These are phyloP conservation scores for Coccyzus lansbergi DNA, from an alignment of 2,797 vertebrate species.

Conservation along the genomic window DNA sequence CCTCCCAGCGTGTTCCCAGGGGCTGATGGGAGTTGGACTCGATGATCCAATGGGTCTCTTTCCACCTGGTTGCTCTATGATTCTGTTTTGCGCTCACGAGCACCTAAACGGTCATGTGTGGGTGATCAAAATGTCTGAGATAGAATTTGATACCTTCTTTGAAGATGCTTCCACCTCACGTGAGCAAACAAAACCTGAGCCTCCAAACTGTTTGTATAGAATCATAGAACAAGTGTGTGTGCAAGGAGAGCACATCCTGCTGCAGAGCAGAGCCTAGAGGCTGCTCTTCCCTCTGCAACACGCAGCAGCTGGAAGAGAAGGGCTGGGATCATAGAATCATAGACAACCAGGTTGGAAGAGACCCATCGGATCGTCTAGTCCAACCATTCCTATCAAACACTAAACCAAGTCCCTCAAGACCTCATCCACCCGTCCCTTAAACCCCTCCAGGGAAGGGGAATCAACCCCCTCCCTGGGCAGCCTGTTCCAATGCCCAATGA, in stretches of 20 bases:
- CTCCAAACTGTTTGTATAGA: background rate
- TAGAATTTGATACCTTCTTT: background rate
- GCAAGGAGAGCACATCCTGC: background rate
- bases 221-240: no score
- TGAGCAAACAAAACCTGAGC: background rate
- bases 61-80: no score
- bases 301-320: background rate
- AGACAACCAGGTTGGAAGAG: no score
- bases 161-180: background rate
- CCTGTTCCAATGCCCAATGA: no score
- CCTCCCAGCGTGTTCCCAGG: fast-evolving
- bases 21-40: no score
- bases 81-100: background rate
- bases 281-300: background rate
- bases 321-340: background rate
- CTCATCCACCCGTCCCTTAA: no score
- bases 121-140: background rate
- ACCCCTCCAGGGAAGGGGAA: no score
- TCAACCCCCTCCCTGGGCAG: no score
- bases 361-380: no score
- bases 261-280: background rate
- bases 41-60: no score
- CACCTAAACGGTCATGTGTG: fast-evolving
- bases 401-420: no score
- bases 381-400: no score